phyloP scores from a whole-genome alignment of 2,888 invertebrate species.

The Belgica antarctica region DNA sequence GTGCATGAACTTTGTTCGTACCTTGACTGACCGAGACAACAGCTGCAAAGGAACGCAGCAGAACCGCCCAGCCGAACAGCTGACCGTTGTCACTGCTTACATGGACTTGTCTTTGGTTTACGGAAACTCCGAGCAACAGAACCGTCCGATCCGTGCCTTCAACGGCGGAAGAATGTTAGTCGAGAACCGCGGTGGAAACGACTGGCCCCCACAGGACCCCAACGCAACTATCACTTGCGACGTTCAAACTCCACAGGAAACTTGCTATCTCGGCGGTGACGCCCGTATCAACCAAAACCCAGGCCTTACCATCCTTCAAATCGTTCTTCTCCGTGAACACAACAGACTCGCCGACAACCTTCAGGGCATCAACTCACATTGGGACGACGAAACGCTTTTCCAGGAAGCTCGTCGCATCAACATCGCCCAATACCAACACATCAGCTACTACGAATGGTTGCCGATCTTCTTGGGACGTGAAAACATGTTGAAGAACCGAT shows the following conservation, averaged over 20 bases:
- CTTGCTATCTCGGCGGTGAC: constrained; percentile 72
- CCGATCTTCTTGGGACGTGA: constrained; percentile 46
- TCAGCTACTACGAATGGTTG: constrained; percentile 58
- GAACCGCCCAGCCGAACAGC: constrained; percentile 58
- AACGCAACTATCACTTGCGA: constrained; percentile 72
- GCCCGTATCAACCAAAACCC: constrained; percentile 57
- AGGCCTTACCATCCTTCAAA: constrained; percentile 56
- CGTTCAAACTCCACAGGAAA: constrained; percentile 62
- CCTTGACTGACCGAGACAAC: constrained; percentile 63
- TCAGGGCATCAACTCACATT: constrained; percentile 57
- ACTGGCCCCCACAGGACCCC: constrained; percentile 69
- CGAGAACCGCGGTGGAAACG: constrained; percentile 62
- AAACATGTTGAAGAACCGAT: constrained; percentile 54
- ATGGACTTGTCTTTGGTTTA: constrained; percentile 79
- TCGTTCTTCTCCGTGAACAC: constrained; percentile 57
- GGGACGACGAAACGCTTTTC: constrained; percentile 57
- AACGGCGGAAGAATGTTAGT: constrained; percentile 67
- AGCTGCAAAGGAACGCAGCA: constrained; percentile 58
- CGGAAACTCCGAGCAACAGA: constrained; percentile 68
- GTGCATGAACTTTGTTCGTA: constrained; percentile 66
- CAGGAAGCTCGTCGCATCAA: constrained; percentile 58
- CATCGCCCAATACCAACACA: constrained; percentile 57
- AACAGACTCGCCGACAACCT: constrained; percentile 56
- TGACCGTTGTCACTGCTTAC: constrained; percentile 67
- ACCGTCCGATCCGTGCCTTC: constrained; percentile 65